A percentile compares a stretch with the other conserved stretches of the same genome.
Evolutionary conservation across 1,140 invertebrate species (phyloP).

Genomic region (Bombus difficillimus): DNA sequence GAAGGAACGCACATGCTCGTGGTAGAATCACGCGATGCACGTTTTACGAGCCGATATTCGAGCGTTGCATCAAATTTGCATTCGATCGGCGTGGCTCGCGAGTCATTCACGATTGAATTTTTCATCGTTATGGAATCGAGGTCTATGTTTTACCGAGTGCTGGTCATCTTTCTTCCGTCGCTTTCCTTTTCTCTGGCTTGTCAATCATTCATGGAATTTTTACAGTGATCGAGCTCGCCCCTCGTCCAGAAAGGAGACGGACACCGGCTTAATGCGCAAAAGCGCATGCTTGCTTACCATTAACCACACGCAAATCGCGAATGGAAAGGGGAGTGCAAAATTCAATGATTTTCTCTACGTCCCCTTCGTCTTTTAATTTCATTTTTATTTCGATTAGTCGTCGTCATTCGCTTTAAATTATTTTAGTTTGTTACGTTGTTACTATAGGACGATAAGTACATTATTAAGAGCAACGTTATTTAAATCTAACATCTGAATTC

Average conservation of each 20-base stretch:
- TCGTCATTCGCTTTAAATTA: not conserved
- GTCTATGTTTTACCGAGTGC: constrained; percentile 36
- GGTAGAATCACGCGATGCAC: constrained; percentile 62
- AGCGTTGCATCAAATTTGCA: constrained; percentile 72
- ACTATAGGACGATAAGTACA: too few relatives aligned
- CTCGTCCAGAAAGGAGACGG: not conserved
- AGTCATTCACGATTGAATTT: constrained; percentile 76
- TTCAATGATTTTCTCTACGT: not conserved
- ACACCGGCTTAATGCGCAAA: constrained; percentile 33
- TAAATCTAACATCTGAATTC: too few relatives aligned
- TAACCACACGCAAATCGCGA: constrained; percentile 48
- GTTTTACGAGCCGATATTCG: constrained; percentile 30
- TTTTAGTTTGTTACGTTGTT: not conserved
- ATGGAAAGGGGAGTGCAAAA: constrained; percentile 31
- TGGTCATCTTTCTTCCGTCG: constrained; percentile 47
- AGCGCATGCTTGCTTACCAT: constrained; percentile 59
- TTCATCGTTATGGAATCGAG: constrained; percentile 69
- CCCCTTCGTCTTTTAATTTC: not conserved
- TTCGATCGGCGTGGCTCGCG: constrained; percentile 65
- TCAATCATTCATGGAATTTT: constrained; percentile 72
- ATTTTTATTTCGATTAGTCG: not conserved
- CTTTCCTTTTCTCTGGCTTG: constrained; percentile 31
- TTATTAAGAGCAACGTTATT: too few relatives aligned
- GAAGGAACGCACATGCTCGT: constrained; percentile 29
- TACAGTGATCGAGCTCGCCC: constrained; percentile 52